Base-by-base conservation (phyloP, 2,888 invertebrate genomes). In the Chloroclystis v-ata region DNA sequence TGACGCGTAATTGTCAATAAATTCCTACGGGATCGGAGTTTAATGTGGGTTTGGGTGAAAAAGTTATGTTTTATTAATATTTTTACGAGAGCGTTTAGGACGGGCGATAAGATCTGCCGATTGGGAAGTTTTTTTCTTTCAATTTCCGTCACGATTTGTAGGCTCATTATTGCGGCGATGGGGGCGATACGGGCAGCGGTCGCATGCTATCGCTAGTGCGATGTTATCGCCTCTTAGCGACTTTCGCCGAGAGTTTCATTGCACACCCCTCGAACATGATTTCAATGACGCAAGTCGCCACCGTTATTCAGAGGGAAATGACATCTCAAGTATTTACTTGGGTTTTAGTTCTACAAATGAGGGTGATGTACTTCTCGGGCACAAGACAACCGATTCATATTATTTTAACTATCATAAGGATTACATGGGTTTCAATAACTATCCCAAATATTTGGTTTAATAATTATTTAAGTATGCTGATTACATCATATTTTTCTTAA, bases 41-140 rank as follows among this genome's bases (percentile, higher is more conserved):
- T 84, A 86, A 87, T 87, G 86, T 87, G 87, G 87, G 87, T 86
- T 86, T 87, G 83, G 80, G 86, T 84, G 81, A 84, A 87, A 86
- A 87, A 85, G 84, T 86, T 85, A 84, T 85, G 82, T 87, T 87
- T 87, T 87, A 87, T 87, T 87, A 87, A 87, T 87, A 87, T 87
- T 87, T 85, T 87, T 87, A 87, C 85, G 85, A 85, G 86, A 87
- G 71, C 85, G 82, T 86, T 87, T 87, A 87, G 84, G 76, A 70
- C 61, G 69, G 62, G 47, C 72, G 86, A 86, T 87, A 86, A 82
- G 85, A 87, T 87, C 86, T 78, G 78, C 66, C 76, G 75, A 72
- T 83, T 77, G 83, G 82, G 83, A 83, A 82, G 82, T 86, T 87
- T 84, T n/a, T 87, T 84, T 87, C 84, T 85, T 86, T 86, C 83